phyloP scores from a whole-genome alignment of 1,140 invertebrate genomes.

The Drosophila suzukii region DNA sequence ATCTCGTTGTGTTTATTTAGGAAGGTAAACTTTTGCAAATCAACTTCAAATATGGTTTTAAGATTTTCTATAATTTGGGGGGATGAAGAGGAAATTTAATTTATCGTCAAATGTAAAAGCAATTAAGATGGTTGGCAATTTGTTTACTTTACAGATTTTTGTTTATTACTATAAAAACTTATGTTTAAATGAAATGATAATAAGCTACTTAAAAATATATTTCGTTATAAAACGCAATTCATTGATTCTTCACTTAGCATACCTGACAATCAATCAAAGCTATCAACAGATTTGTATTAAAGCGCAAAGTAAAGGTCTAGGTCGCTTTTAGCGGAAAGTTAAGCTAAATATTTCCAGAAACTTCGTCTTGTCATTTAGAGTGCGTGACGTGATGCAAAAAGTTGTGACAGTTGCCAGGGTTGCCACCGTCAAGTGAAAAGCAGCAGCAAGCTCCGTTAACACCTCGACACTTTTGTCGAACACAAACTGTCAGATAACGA shows the following conservation, averaged over 20 bases:
- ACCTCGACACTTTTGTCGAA: conserved; percentile 56
- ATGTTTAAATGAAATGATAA: too few species aligned
- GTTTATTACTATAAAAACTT: too few species aligned
- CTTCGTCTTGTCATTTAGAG: conserved; percentile 4
- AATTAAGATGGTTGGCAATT: background rate
- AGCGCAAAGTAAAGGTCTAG: background rate
- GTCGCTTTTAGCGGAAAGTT: background rate
- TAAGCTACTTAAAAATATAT: too few species aligned
- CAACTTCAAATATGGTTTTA: background rate
- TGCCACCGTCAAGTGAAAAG: conserved; percentile 18
- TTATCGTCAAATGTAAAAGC: background rate
- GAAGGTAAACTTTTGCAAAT: conserved; percentile 3
- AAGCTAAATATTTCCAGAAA: background rate
- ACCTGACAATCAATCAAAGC: background rate
- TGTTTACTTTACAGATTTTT: background rate
- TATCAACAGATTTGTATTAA: conserved; percentile 1
- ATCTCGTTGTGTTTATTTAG: conserved; percentile 16
- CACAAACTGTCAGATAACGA: conserved; percentile 75
- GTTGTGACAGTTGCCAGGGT: conserved; percentile 38
- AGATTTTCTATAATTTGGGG: background rate
- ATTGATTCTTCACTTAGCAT: background rate
- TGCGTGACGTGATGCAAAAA: conserved; percentile 55
- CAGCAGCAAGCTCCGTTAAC: conserved; percentile 46
- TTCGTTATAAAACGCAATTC: background rate
- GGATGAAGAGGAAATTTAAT: background rate